Evolutionary conservation across 1,140 invertebrate genomes (phyloP), one percentile per base, ranked within the genome.

Genomic region (Heliconius melpomene): DNA sequence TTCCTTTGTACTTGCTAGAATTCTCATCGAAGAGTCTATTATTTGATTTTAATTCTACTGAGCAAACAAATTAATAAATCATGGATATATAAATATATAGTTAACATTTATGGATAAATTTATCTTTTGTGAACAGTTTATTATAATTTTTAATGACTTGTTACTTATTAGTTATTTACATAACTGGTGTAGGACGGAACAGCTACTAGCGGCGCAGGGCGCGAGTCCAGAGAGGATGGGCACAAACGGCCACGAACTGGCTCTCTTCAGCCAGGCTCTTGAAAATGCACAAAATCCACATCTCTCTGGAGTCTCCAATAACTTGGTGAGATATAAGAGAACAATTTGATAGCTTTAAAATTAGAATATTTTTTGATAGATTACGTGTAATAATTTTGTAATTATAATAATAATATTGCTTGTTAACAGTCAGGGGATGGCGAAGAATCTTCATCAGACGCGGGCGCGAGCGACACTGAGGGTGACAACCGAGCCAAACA

Each of bases 361-460:
- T 72, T 23, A 6, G 11, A 29, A 66, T 23, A 57, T 23, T n/a
- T n/a, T 23, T 23, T 23, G 20, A 18, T 57, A 11, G n/a, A 57
- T 57, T 57, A 11, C 20, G 20, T n/a, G 8, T 3, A 23, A 23
- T n/a, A n/a, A n/a, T n/a, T n/a, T n/a, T n/a, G n/a, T n/a, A n/a
- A n/a, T n/a, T n/a, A n/a, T n/a, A n/a, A n/a, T 57, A 57, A 57
- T 23, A 23, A 23, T 57, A 74, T 57, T 79, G 13, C 36, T 52
- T 77, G 46, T 50, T 38, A 74, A 70, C 50, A 88, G 87, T 86
- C 85, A 50, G 92, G 91, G 1, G 97, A 97, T 13, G 97, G 97
- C 38, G 97, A 98, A 85, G 97, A 98, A 80, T 97, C 97, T 72
- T 95, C 94, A 16, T 95, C 94, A 18, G 96, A 97, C 86, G 96